A percentile compares a stretch with the other conserved stretches of the same genome.
Evolutionary conservation across 2,888 invertebrate genomes (phyloP).

Genomic region (Dioctria rufipes): DNA sequence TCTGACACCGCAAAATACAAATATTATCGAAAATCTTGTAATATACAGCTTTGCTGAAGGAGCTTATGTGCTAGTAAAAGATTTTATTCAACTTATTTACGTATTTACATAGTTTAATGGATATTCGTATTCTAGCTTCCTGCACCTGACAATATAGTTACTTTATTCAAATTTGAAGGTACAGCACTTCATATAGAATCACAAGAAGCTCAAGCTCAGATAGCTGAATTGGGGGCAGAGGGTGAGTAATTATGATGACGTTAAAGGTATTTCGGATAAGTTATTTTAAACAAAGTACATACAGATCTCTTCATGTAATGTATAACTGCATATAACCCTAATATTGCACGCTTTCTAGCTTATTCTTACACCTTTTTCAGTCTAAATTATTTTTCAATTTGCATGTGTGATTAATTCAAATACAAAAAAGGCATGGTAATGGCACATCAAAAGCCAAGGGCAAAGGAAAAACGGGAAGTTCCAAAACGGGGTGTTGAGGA

Average conservation of each 20-base stretch:
- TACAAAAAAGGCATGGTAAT: constrained; percentile 59
- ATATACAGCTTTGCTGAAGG: constrained; percentile 85
- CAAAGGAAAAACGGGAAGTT: not conserved
- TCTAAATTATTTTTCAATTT: constrained; percentile 59
- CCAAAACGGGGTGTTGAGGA: constrained; percentile 59
- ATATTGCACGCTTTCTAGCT: constrained; percentile 35
- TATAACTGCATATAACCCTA: too few species aligned
- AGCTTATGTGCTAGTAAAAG: constrained; percentile 73
- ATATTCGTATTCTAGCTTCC: constrained; percentile 70
- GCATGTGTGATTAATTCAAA: constrained; percentile 43
- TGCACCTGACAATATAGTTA: constrained; percentile 77
- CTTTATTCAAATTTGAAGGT: constrained; percentile 77
- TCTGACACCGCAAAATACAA: constrained; percentile 83
- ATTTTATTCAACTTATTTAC: not conserved
- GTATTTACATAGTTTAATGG: not conserved
- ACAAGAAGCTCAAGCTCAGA: constrained; percentile 81
- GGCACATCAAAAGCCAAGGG: constrained; percentile 10
- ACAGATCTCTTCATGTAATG: not conserved
- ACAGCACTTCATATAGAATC: constrained; percentile 82
- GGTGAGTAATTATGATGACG: constrained; percentile 61
- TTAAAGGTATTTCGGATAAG: not conserved
- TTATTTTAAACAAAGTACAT: not conserved
- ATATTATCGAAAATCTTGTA: constrained; percentile 83
- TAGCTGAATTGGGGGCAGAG: constrained; percentile 72
- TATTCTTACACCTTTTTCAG: constrained; percentile 10